Evolutionary conservation across 2,888 invertebrate genomes (phyloP).

Genomic region (Drosophila mimica): DNA sequence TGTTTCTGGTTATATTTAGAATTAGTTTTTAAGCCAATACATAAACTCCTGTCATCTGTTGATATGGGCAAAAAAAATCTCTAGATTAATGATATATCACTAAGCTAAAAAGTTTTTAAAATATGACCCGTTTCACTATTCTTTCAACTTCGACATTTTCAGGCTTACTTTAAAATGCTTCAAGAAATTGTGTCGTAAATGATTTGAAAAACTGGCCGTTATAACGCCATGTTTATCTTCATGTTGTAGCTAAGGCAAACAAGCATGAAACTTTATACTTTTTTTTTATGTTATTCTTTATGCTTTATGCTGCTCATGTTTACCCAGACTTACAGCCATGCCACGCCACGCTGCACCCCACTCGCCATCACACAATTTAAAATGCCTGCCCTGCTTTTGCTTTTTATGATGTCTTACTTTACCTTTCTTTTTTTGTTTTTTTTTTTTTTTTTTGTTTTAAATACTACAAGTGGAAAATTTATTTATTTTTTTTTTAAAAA

Average conservation of each 20-base stretch:
- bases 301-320: slow-evolving; percentile 63
- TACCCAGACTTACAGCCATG: slow-evolving; percentile 18
- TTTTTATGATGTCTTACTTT: slow-evolving; percentile 44
- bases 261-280: slow-evolving; percentile 54
- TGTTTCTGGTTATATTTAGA: not conserved
- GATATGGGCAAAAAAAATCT: not conserved
- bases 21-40: not conserved
- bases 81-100: not conserved
- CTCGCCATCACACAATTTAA: slow-evolving; percentile 41
- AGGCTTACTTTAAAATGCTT: not conserved
- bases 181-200: not conserved
- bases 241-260: slow-evolving; percentile 31
- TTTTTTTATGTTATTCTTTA: slow-evolving; percentile 55
- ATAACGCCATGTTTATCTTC: slow-evolving; percentile 50
- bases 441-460: not conserved
- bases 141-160: not conserved
- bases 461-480: not conserved
- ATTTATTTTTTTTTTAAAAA: too few species aligned
- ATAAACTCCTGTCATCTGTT: not conserved
- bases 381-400: slow-evolving; percentile 35
- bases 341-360: slow-evolving; percentile 11
- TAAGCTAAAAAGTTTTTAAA: not conserved
- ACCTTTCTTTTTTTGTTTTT: slow-evolving; percentile 6
- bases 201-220: slow-evolving; percentile 14
- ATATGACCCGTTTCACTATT: not conserved